Percentiles rank a stretch among this genome's conserved stretches.
Conservation (phyloP, 1,140 invertebrate genomes). For the Neomicropteryx cornuta region DNA sequence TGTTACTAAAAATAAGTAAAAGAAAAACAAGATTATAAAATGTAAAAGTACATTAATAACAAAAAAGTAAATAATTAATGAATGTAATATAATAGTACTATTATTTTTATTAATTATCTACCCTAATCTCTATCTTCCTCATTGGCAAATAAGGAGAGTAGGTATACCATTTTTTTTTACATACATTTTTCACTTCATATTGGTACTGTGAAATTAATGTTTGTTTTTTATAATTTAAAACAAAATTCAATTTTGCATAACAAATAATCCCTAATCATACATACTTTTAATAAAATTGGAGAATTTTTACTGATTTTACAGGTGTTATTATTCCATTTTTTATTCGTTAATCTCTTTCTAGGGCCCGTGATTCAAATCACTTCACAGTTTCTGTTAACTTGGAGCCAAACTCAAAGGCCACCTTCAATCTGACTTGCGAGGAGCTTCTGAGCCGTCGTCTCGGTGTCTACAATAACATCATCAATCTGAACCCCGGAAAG, state of each 20-base stretch:
- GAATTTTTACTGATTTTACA: too few species aligned
- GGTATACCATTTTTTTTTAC: not conserved
- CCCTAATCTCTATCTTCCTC: too few species aligned
- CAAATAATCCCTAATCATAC: not conserved
- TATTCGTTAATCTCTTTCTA: constrained; percentile 16
- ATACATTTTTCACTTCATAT: not conserved
- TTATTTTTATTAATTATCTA: too few species aligned
- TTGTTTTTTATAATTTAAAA: not conserved
- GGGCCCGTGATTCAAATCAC: constrained; percentile 51
- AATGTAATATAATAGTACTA: too few species aligned
- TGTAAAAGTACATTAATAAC: too few species aligned
- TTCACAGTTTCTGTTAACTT: constrained; percentile 52
- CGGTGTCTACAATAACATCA: constrained; percentile 46
- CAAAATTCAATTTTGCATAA: not conserved
- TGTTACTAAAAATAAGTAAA: too few species aligned
- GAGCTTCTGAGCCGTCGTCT: constrained; percentile 44
- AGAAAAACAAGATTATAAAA: too few species aligned
- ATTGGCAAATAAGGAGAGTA: too few species aligned
- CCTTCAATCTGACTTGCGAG: constrained; percentile 55
- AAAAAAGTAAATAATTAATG: too few species aligned
- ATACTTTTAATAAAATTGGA: not conserved
- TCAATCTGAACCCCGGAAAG: constrained; percentile 49
- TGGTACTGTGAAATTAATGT: not conserved
- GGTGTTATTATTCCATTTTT: too few species aligned
- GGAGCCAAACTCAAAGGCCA: constrained; percentile 41